Percentiles rank a stretch among this genome's conserved stretches.
These are phyloP conservation scores for Pholis gunnellus DNA, from an alignment of 2,113 vertebrate genomes.

Conservation along the genomic window DNA sequence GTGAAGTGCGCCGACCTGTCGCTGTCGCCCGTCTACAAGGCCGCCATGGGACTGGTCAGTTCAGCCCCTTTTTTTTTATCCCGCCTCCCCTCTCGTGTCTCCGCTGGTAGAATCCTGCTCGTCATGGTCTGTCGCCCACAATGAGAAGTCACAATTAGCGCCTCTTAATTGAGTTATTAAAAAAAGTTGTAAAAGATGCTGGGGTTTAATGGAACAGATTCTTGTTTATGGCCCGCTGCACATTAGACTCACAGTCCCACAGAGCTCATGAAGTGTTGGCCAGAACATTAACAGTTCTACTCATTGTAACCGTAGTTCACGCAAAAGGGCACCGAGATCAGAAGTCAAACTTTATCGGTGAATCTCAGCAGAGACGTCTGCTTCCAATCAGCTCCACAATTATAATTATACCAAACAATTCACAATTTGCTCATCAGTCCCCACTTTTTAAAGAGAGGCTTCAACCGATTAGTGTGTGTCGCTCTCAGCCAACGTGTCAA, in stretches of 20 bases:
- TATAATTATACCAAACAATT: too few species aligned
- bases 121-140: slow-evolving; percentile 39
- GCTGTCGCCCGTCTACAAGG: slow-evolving; percentile 91
- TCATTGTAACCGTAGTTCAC: background rate
- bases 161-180: slow-evolving; percentile 65
- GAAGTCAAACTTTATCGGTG: too few species aligned
- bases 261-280: slow-evolving; percentile 19
- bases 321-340: background rate
- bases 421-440: too few species aligned
- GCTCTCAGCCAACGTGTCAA: too few species aligned
- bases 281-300: background rate
- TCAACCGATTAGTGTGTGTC: too few species aligned
- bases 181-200: slow-evolving; percentile 54
- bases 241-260: slow-evolving; percentile 19
- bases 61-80: slow-evolving; percentile 1
- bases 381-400: too few species aligned
- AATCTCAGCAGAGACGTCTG: too few species aligned
- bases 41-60: slow-evolving; percentile 91
- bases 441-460: too few species aligned
- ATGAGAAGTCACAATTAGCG: slow-evolving; percentile 62
- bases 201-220: slow-evolving; percentile 59
- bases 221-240: slow-evolving; percentile 37
- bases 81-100: background rate
- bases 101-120: slow-evolving; percentile 19
- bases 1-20: slow-evolving; percentile 94